A percentile compares a stretch with the other conserved stretches of the same genome.
Conservation (phyloP, 2,888 invertebrate species). For the Rotaria sp. region DNA sequence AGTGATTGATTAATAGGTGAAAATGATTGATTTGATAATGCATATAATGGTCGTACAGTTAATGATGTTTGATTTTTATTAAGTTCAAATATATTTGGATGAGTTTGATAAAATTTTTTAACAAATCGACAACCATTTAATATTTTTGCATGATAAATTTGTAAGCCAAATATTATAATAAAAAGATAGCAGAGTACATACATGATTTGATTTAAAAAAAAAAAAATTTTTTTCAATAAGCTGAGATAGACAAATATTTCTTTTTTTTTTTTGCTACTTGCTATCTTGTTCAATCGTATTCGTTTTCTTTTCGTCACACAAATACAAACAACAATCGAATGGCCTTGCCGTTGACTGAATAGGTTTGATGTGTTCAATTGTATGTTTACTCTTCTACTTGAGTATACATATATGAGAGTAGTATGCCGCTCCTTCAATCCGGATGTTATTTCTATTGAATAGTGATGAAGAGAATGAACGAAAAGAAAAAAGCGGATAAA, state of each 20-base stretch:
- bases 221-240: neutral
- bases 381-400: slow-evolving; percentile 27
- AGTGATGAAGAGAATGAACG: neutral
- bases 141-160: neutral
- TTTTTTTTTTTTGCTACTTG: neutral
- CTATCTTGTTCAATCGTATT: neutral
- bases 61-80: neutral
- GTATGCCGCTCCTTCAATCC: slow-evolving; percentile 6
- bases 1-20: neutral
- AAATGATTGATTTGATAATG: neutral
- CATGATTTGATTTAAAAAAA: neutral
- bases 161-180: neutral
- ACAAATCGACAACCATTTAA: neutral
- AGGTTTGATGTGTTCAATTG: neutral
- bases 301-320: neutral
- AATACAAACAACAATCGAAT: neutral
- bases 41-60: neutral
- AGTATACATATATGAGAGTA: slow-evolving; percentile 26
- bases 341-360: slow-evolving; percentile 7
- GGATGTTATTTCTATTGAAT: slow-evolving; percentile 16
- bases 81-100: neutral
- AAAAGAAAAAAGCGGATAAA: slow-evolving; percentile 5
- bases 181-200: neutral
- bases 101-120: neutral
- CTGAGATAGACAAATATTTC: neutral